Percentiles rank a stretch among this genome's conserved stretches.
Evolutionary conservation across 1,140 invertebrate genomes (phyloP).

Genomic region (Zophobas atratus): DNA sequence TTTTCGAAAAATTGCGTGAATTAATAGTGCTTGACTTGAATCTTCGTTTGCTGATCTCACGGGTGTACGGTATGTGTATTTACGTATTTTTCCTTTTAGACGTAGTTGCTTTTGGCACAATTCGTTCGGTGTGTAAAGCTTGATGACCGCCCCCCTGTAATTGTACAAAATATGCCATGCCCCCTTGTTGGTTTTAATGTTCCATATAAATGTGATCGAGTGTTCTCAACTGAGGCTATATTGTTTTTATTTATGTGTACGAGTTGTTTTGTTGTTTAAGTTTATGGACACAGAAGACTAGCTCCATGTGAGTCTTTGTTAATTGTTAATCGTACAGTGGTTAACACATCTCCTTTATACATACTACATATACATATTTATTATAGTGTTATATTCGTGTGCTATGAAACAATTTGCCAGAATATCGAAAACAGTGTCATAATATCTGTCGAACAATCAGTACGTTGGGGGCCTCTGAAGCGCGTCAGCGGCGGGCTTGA

Average conservation of each 20-base stretch:
- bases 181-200: conserved; percentile 22
- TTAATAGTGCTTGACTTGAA: too few relatives aligned
- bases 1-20: too few relatives aligned
- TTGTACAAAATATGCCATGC: not conserved
- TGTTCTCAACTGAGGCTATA: conserved; percentile 30
- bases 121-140: conserved; percentile 15
- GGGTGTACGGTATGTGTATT: not conserved
- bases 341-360: conserved; percentile 39
- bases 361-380: conserved; percentile 34
- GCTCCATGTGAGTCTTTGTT: conserved; percentile 39
- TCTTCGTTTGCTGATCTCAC: not conserved
- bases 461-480: not conserved
- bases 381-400: conserved; percentile 35
- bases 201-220: conserved; percentile 26
- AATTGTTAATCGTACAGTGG: conserved; percentile 38
- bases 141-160: not conserved
- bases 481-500: not conserved
- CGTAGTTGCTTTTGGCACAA: conserved; percentile 27
- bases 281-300: conserved; percentile 32
- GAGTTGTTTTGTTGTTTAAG: conserved; percentile 21
- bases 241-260: conserved; percentile 18
- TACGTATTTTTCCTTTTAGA: not conserved
- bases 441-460: conserved; percentile 26
- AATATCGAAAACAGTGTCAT: conserved; percentile 15
- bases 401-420: conserved; percentile 22